phyloP scores from a whole-genome alignment of 2,797 vertebrate genomes.

The Kryptopterus vitreolus region DNA sequence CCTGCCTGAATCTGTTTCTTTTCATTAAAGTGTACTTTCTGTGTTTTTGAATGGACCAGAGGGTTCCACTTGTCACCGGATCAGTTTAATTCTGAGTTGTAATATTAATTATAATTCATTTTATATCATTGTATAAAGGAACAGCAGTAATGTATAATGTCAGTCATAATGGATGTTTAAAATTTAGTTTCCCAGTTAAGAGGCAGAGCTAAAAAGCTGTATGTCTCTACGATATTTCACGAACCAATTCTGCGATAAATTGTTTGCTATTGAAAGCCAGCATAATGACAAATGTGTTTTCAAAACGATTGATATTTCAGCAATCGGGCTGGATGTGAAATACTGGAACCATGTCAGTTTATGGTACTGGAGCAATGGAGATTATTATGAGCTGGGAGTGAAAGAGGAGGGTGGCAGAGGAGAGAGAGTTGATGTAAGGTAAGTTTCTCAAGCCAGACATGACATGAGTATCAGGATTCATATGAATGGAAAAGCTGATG shows the following conservation, averaged over 20 bases:
- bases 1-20: background rate
- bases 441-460: conserved; percentile 23
- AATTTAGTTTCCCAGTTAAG: background rate
- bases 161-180: background rate
- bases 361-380: background rate
- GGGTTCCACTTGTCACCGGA: no score
- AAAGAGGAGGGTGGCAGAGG: background rate
- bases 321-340: conserved; percentile 14
- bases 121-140: background rate
- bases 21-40: background rate
- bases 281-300: background rate
- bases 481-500: conserved; percentile 44
- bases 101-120: background rate
- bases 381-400: conserved; percentile 33
- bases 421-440: conserved; percentile 7
- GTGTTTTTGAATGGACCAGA: background rate
- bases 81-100: background rate
- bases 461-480: conserved; percentile 45
- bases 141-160: background rate
- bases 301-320: conserved; percentile 30
- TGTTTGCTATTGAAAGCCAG: background rate
- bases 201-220: background rate
- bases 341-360: conserved; percentile 10
- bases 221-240: conserved; percentile 7
- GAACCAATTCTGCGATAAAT: background rate